Evolutionary conservation across 2,888 invertebrate species (phyloP).

Genomic region (Galerucella nymphaeae): DNA sequence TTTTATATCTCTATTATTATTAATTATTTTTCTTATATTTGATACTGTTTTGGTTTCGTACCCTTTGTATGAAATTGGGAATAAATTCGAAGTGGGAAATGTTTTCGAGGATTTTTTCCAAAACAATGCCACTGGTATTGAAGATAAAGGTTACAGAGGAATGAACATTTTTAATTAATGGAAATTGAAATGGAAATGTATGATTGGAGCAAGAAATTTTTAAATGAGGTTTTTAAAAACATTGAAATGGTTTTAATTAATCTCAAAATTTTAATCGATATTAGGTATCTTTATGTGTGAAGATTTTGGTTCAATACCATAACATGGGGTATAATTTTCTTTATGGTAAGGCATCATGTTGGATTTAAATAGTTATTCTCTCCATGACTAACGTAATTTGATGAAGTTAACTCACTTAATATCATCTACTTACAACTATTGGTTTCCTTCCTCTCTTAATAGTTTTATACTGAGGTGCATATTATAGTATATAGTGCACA

Average conservation of each 20-base stretch:
- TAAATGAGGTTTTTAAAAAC: background rate
- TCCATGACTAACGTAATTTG: no score
- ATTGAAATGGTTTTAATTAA: background rate
- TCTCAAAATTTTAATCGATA: background rate
- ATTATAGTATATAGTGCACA: no score
- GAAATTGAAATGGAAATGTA: background rate
- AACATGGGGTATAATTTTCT: no score
- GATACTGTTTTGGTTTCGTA: no score
- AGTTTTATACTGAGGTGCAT: no score
- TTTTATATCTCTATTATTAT: no score
- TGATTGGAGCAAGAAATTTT: background rate
- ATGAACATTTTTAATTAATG: constrained; percentile 1
- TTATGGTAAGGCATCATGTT: no score
- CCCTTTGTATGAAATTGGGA: background rate
- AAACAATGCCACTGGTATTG: background rate
- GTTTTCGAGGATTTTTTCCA: background rate
- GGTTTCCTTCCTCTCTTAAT: no score
- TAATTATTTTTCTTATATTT: no score
- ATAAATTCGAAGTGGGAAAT: background rate
- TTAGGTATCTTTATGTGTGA: background rate
- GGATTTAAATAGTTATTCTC: no score
- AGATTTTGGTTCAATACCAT: background rate
- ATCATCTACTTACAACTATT: no score
- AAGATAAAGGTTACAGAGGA: background rate
- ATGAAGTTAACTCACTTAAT: no score